Conservation (phyloP, 2,797 vertebrate species). For the Xenopus petersii region DNA sequence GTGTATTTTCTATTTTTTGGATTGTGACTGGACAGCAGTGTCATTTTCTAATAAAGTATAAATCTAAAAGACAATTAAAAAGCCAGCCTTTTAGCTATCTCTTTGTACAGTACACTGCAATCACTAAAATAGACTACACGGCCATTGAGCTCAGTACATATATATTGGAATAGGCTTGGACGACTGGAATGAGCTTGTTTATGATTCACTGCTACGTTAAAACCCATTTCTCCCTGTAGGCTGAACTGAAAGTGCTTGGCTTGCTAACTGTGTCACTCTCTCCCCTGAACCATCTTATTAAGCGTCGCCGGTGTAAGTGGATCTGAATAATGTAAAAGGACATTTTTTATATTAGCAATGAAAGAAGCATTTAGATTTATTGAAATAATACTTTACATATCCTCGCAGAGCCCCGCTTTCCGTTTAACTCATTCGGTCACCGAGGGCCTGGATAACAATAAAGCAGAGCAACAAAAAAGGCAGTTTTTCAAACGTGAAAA, state of each 20-base stretch:
- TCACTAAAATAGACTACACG: not conserved
- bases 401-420: not conserved
- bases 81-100: too few species aligned
- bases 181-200: slow-evolving; percentile 20
- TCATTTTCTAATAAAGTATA: too few species aligned
- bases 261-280: slow-evolving; percentile 36
- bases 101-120: not conserved
- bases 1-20: too few species aligned
- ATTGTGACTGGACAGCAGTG: too few species aligned
- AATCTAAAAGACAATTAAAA: too few species aligned
- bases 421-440: slow-evolving; percentile 2
- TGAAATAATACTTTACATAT: slow-evolving; percentile 37
- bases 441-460: not conserved
- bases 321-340: slow-evolving; percentile 42
- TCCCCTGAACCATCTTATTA: slow-evolving; percentile 27
- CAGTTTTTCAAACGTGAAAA: too few species aligned
- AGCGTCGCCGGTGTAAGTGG: slow-evolving; percentile 33
- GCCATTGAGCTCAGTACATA: not conserved
- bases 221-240: slow-evolving; percentile 25
- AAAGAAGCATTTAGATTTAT: slow-evolving; percentile 33
- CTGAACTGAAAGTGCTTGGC: slow-evolving; percentile 27
- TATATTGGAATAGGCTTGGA: slow-evolving; percentile 17
- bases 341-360: slow-evolving; percentile 40
- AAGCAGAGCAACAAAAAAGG: not conserved
- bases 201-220: slow-evolving; percentile 25